Conservation (phyloP, 2,113 vertebrate species). For the Synodontis membranacea region DNA sequence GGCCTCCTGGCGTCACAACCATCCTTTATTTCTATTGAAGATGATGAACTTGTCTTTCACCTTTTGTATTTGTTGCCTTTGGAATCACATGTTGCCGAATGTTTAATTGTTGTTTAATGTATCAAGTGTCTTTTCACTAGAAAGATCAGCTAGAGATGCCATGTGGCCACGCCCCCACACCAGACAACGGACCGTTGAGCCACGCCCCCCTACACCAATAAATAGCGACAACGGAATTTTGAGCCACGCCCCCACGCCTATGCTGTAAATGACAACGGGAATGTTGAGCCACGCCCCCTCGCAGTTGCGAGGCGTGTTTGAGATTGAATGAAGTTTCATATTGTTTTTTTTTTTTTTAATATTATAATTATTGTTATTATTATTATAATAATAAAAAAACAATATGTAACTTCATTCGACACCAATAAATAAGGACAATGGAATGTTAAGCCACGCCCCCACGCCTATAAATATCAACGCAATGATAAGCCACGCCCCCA, state of each 20-base stretch:
- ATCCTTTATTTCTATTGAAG: not conserved
- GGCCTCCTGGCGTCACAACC: not conserved
- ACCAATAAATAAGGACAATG: not conserved
- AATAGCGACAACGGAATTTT: not conserved
- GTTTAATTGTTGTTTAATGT: not conserved
- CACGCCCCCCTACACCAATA: not conserved
- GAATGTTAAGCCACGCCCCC: not conserved
- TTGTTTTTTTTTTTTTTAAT: not conserved
- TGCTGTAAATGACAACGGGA: accelerated
- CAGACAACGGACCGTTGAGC: too few relatives aligned
- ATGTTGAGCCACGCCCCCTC: not conserved
- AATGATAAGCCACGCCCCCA: not conserved
- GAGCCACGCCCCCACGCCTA: not conserved
- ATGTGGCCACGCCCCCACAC: not conserved
- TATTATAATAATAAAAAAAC: too few relatives aligned
- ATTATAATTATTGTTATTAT: not conserved
- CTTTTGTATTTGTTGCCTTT: not conserved
- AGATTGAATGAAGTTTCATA: not conserved
- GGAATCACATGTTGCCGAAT: not conserved
- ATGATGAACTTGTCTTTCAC: not conserved
- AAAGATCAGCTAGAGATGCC: not conserved
- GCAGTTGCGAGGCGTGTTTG: not conserved
- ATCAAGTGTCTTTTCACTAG: not conserved
- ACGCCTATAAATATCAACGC: not conserved
- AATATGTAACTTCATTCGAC: too few relatives aligned